These are phyloP conservation scores for Propithecus deckenii DNA, from an alignment of 2,797 vertebrate species.

Conservation along the genomic window DNA sequence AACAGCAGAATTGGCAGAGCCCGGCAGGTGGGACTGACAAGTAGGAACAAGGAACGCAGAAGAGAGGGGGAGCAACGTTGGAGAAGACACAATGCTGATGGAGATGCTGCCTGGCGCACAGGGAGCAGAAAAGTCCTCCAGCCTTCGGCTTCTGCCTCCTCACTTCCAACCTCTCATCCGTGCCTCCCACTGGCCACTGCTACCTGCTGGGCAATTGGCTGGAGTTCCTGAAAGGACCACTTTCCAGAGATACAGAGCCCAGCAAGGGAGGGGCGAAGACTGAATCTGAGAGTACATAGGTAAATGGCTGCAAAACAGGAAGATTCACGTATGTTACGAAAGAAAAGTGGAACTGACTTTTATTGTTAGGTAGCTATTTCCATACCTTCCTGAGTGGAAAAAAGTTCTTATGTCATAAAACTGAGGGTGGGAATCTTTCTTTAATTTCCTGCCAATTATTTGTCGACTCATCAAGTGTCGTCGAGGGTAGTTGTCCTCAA, in stretches of 20 bases:
- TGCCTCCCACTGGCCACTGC: neutral
- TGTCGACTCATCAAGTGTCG: neutral
- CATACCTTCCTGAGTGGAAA: neutral
- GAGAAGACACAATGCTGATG: neutral
- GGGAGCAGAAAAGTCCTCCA: neutral
- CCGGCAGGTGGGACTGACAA: neutral
- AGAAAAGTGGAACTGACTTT: neutral
- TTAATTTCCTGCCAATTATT: neutral
- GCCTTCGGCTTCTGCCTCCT: neutral
- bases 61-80: rapidly evolving
- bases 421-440: neutral
- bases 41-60: neutral
- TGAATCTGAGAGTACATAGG: neutral
- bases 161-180: neutral
- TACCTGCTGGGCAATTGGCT: neutral
- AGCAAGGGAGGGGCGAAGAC: neutral
- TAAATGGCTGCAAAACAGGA: neutral
- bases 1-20: neutral
- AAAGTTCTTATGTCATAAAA: neutral
- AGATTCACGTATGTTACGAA: rapidly evolving
- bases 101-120: neutral
- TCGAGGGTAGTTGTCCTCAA: neutral
- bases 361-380: neutral
- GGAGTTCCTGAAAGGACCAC: neutral
- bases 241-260: neutral